Evolutionary conservation across 2,113 vertebrate genomes (phyloP).

Genomic region (Cyanocitta stelleri): DNA sequence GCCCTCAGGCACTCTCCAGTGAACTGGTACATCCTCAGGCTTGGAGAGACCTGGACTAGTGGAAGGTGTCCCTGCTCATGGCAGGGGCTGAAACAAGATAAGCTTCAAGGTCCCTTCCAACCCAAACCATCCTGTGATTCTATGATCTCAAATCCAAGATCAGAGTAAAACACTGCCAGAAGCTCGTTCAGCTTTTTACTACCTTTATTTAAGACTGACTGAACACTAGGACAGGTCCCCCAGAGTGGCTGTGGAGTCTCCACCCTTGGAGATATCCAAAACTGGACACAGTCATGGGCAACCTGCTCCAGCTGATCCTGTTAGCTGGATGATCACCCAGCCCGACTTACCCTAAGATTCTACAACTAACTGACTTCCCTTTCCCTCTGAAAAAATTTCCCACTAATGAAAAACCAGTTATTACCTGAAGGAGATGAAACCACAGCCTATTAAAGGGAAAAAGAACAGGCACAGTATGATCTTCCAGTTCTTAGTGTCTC

Average conservation of each 20-base stretch:
- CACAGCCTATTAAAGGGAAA: conserved; percentile 86
- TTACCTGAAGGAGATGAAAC: conserved; percentile 91
- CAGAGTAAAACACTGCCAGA: background rate
- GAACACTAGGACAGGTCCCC: background rate
- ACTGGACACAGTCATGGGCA: background rate
- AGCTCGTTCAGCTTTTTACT: background rate
- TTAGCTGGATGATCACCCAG: background rate
- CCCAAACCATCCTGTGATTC: background rate
- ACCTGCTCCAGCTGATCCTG: background rate
- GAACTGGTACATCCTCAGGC: background rate
- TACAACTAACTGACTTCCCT: background rate
- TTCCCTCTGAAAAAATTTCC: background rate
- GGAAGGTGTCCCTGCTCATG: background rate
- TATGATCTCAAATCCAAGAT: background rate
- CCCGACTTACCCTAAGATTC: background rate
- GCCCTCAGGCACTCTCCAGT: background rate
- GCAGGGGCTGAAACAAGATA: background rate
- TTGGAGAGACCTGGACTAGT: background rate
- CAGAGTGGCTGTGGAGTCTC: background rate
- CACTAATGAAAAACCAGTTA: background rate
- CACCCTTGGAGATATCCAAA: background rate
- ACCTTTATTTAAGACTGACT: background rate
- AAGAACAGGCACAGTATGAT: conserved; percentile 88
- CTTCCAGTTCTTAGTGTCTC: conserved; percentile 91
- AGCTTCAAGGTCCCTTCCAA: background rate